phyloP scores from a whole-genome alignment of 2,797 vertebrate species.

The Hapalemur alaotrensis region DNA sequence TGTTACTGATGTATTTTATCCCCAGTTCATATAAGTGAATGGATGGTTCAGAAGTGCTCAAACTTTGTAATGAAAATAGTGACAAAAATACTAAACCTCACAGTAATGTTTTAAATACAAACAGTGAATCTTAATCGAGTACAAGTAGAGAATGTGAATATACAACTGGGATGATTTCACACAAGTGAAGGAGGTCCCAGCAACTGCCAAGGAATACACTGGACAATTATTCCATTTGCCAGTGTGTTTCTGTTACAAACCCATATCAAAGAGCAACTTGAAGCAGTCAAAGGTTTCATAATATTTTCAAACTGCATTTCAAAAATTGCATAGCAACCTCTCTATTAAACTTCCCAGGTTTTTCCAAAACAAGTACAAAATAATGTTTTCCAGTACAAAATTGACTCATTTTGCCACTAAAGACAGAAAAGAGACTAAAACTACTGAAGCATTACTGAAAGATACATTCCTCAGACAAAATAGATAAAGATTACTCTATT shows the following conservation, averaged over 20 bases:
- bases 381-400: not conserved
- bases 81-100: constrained; percentile 17
- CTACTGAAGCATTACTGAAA: not conserved
- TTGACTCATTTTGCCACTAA: constrained; percentile 25
- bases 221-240: not conserved
- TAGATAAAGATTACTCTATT: not conserved
- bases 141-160: not conserved
- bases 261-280: not conserved
- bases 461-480: constrained; percentile 11
- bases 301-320: constrained; percentile 26
- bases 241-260: not conserved
- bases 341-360: not conserved
- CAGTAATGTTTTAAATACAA: not conserved
- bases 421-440: not conserved
- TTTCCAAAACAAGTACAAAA: constrained; percentile 51
- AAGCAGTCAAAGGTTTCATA: constrained; percentile 25
- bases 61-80: not conserved
- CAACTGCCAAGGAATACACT: not conserved
- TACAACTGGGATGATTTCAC: not conserved
- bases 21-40: constrained; percentile 28
- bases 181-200: not conserved
- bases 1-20: not conserved
- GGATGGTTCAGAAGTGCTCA: not conserved
- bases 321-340: not conserved
- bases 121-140: not conserved